Percentiles rank a stretch among this genome's conserved stretches.
phyloP scores from a whole-genome alignment of 2,797 vertebrate genomes.

The Bovichtus variegatus region DNA sequence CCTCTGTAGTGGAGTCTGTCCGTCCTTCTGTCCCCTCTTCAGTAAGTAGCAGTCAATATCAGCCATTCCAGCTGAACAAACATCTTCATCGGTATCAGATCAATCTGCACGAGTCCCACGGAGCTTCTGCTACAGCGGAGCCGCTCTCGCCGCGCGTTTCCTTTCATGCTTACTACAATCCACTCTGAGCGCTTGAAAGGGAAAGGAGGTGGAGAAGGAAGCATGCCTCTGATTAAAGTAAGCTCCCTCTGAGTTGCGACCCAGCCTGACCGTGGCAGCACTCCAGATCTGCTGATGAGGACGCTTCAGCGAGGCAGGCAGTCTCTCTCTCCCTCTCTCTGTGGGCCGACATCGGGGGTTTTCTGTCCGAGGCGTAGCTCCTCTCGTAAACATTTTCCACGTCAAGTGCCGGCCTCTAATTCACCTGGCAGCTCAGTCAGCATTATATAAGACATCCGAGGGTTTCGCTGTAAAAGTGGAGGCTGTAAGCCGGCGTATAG shows the following conservation, averaged over 20 bases:
- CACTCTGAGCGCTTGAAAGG: not conserved
- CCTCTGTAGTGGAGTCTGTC: not conserved
- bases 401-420: constrained; percentile 69
- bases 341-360: constrained; percentile 30
- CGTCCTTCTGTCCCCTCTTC: constrained; percentile 7
- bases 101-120: constrained; percentile 27
- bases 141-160: not conserved
- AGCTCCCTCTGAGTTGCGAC: constrained; percentile 59
- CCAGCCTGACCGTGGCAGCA: constrained; percentile 56
- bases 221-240: constrained; percentile 61
- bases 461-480: constrained; percentile 72
- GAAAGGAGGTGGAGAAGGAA: constrained; percentile 34
- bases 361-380: constrained; percentile 60
- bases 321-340: constrained; percentile 15
- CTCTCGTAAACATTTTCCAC: constrained; percentile 65
- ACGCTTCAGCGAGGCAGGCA: constrained; percentile 11
- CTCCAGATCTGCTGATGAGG: constrained; percentile 77
- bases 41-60: constrained; percentile 32
- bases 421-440: constrained; percentile 77
- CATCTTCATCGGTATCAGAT: constrained; percentile 32
- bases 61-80: constrained; percentile 46
- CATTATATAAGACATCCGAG: constrained; percentile 78
- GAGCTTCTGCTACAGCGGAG: constrained; percentile 9
- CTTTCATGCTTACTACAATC: constrained; percentile 38
- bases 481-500: constrained; percentile 47